phyloP scores from a whole-genome alignment of 2,113 vertebrate species.

The Phalacrocorax carbo region DNA sequence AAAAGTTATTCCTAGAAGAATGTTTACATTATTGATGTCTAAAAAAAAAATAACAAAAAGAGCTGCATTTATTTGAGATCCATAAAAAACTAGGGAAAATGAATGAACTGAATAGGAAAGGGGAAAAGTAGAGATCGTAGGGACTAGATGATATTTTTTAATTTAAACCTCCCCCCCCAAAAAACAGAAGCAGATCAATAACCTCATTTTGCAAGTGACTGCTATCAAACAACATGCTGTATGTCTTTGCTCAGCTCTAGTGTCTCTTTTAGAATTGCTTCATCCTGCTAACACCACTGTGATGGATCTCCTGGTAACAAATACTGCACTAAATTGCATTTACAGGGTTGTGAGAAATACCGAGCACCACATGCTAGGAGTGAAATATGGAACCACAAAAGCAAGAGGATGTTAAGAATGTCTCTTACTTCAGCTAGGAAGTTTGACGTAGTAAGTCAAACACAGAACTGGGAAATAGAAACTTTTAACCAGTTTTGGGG shows the following conservation, averaged over 20 bases:
- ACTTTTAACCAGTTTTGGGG: neutral
- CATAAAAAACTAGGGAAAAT: neutral
- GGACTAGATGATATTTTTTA: accelerated
- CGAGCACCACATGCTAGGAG: neutral
- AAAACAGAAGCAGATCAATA: neutral
- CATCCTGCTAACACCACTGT: neutral
- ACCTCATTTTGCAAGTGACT: neutral
- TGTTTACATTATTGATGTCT: neutral
- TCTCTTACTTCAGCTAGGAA: neutral
- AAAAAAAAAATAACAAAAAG: neutral
- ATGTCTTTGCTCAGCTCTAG: neutral
- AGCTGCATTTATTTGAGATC: neutral
- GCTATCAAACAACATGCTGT: neutral
- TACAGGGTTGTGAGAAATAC: neutral
- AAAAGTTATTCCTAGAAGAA: neutral
- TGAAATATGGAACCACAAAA: neutral
- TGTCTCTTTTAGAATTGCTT: neutral
- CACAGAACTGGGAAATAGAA: neutral
- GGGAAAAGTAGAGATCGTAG: neutral
- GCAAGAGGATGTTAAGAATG: neutral
- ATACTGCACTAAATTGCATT: neutral
- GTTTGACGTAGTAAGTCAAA: neutral
- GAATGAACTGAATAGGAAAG: neutral
- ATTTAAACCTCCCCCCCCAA: neutral
- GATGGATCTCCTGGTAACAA: neutral